Base-by-base conservation (phyloP, 1,140 invertebrate species). In the Ceratina japonica region DNA sequence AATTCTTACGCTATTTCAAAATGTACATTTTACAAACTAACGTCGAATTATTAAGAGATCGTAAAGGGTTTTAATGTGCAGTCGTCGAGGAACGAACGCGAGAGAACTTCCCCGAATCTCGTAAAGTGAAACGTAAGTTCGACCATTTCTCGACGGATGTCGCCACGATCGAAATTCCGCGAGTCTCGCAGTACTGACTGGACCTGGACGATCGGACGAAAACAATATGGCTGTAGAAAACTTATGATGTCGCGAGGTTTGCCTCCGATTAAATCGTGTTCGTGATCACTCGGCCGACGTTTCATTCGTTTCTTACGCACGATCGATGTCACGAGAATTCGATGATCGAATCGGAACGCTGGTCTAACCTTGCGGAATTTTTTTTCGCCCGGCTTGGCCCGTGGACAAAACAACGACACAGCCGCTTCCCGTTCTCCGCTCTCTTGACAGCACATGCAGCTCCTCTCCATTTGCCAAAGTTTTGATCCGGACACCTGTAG, bases 401-500 rank as follows among this genome's bases (percentile, higher is more conserved):
- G 97, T 7, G 97, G 97, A 91, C 97, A 98, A 89, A 96, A 97
- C 10, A 98, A 92, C 2, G 96, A 96, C 10, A 98, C 97, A 52
- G 95, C 95, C 2, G 97, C 97, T 92, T 98, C 97, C 81, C 97
- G 93, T 91, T 98, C 97, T 2, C 97, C 97, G 84, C 97, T 97
- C 91, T 98, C 97, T 91, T 98, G 97, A 91, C 97, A 98, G 89
- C 97, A 98, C 95, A 98, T 98, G 87, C 97, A 98, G 13, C 97
- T 98, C 59, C 97, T 93, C 91, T 98, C 97, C 95, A 97, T 98
- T 94, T 98, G 97, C 97, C 97, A 98, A 89, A 98, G 97, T 93
- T 98, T 98, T 80, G 97, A 98, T 15, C 97, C 97, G n/a, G 97
- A 98, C 8, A 98, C 97, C 97, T 98, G 79, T 79, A 65, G 76